Evolutionary conservation across 2,797 vertebrate species (phyloP), one percentile per base, ranked within the genome.

Genomic region (Liparis tanakae): DNA sequence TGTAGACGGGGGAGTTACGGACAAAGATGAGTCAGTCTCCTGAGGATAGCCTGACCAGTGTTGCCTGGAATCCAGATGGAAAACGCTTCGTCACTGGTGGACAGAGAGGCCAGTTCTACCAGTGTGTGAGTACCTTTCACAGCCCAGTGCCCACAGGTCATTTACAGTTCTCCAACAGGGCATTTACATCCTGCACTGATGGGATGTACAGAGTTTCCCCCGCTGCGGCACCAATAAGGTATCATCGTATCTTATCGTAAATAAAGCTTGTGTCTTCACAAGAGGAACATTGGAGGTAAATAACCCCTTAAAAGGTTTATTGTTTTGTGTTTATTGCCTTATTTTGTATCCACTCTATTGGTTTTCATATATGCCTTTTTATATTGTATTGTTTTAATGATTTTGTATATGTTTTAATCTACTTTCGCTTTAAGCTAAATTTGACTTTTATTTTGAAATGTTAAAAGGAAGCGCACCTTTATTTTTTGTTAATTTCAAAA

Each of bases 11-110:
- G 72, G 98, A 99, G 87, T 90, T 99, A 76, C 96, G 97, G 85
- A 98, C 97, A 73, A 99, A 99, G 94, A 98, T 99, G 97, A 98
- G 97, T 90, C 98, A 99, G 34, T 99, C 98, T 82, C 97, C 98
- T 30, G 98, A 99, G 93, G 98, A 99, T 88, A 99, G 98, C 90
- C 93, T 99, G 93, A 99, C 98, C 61, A 98, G 97, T 0, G 98
- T 98, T 82, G 97, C 97, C 81, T 99, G 98, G 98, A 99, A 99
- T 91, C 97, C 97, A 76, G 98, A 99, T 72, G 97, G 98, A 67
- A 99, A 99, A 71, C 97, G 97, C 84, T 99, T 99, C 64, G 96
- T 99, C 84, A 98, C 98, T 0, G 98, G 97, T 7, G 98, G 98
- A 34, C 98, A 99, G 83, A 95, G 97, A 76, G 98, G 97, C 51